Evolutionary conservation across 1,140 invertebrate genomes (phyloP), one percentile per base, ranked within the genome.

Genomic region (Musca domestica): DNA sequence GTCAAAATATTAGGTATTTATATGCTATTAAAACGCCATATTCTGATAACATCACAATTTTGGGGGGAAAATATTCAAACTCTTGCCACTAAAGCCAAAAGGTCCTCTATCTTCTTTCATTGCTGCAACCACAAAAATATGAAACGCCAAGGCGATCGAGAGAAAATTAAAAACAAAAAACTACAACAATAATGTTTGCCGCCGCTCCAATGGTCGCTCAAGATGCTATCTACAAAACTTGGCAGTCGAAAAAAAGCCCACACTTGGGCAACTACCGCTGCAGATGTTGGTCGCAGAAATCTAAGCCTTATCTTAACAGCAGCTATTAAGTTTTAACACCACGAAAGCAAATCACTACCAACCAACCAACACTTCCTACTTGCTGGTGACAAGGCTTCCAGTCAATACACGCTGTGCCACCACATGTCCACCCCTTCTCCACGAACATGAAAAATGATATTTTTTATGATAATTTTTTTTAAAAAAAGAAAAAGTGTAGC

Each of bases 221-320:
- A 61, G 56, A 61, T 61, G 27, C 30, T 34, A 61, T 61, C 56
- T 58, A 14, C 56, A 20, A n/a, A 47, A 47, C 34, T 41, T 41
- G 34, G 34, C 34, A 41, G 67, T 27, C 69, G 64, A 25, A 14
- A 20, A 20, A 64, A 64, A 64, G 47, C 41, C 47, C 46, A 64
- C 63, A 64, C 63, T 64, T 48, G 17, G 17, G 17, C 22, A 23
- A 20, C 49, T 19, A 20, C 22, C 12, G 49, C 22, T 52, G 25
- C 54, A 15, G 27, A 25, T 61, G 56, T 27, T 61, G 56, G 3
- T 23, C 7, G 14, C 2, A 61, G 56, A 61, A 61, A 61, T 61
- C 56, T 61, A 61, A 61, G 56, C 34, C 56, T 66, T 52, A 66
- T 66, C 48, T 51, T 61, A 61, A 61, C 56, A 61, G 56, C 56